Base-by-base conservation (phyloP, 2,888 invertebrate species). In the Lypha dubia region DNA sequence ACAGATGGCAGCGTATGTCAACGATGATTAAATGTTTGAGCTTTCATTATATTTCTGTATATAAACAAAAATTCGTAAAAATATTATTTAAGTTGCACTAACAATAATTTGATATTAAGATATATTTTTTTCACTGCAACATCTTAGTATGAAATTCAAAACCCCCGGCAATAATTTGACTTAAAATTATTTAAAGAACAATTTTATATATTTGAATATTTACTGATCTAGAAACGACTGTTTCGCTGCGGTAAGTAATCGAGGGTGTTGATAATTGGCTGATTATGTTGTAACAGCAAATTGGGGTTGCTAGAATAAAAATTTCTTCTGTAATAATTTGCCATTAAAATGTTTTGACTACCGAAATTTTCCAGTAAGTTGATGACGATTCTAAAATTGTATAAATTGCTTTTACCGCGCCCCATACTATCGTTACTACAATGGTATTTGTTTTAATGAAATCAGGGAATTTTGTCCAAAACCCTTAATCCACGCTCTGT, bases 21-120 rank as follows among this genome's bases (percentile, higher is more conserved):
- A 32, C 53, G 77, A 81, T 84, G 81, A 77, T 81, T 84, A 84
- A 81, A 81, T 79, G 79, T 81, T 82, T 71, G 58, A 79, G 70
- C 65, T 80, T 77, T 76, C 35, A 35, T 73, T 79, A 62, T 32
- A 53, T 35, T 38, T 32, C 24, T 68, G 60, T 15, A 20, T 17
- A 41, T 53, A 56, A 11, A 28, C 7, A 20, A 13, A 11, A 8
- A 15, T 22, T 51, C 11, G 24, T n/a, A 73, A 60, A 70, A 1
- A 7, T 22, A 70, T 63, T 62, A 71, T 71, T 53, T 62, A 38
- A 79, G 70, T 79, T 51, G n/a, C n/a, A n/a, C n/a, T 44, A 24
- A 8, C 35, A 20, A 58, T 62, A 60, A 70, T 70, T 62, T 38
- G 62, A 63, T 63, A 79, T 51, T 53, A 9, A 35, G 17, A 44